These are phyloP conservation scores for Eristalis tenax DNA, from an alignment of 2,888 invertebrate species.

Conservation along the genomic window DNA sequence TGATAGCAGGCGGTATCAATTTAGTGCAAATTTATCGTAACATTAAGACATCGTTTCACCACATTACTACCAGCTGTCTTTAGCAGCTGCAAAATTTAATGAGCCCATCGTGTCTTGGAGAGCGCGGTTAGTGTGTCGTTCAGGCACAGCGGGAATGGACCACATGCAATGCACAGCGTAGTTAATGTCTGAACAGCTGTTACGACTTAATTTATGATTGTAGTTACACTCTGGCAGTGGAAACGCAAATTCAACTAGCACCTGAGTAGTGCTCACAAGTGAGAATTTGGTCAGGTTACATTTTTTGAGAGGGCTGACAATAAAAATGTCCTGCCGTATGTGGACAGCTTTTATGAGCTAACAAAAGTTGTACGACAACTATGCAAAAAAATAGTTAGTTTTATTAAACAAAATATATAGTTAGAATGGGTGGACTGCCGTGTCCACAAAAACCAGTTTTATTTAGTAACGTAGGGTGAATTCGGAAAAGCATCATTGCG, in stretches of 20 bases:
- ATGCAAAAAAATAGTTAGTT: too few species aligned
- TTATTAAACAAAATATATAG: too few species aligned
- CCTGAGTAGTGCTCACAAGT: background rate
- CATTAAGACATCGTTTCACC: background rate
- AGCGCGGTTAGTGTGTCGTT: background rate
- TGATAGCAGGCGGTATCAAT: too few species aligned
- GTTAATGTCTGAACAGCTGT: background rate
- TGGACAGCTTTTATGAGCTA: too few species aligned
- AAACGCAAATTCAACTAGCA: background rate
- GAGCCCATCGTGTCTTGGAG: background rate
- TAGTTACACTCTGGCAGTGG: background rate
- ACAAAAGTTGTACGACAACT: too few species aligned
- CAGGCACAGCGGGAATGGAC: background rate
- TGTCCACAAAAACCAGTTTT: too few species aligned
- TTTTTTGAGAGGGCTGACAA: background rate
- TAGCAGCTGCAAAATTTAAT: background rate
- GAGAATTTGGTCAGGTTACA: background rate
- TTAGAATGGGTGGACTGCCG: too few species aligned
- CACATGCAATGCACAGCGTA: background rate
- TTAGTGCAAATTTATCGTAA: background rate
- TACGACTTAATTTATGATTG: background rate
- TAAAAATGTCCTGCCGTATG: too few species aligned
- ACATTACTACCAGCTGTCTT: background rate
- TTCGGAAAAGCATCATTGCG: too few species aligned
- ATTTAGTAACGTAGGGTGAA: too few species aligned